Conservation (phyloP, 2,888 invertebrate species). For the Conus canariensis region DNA sequence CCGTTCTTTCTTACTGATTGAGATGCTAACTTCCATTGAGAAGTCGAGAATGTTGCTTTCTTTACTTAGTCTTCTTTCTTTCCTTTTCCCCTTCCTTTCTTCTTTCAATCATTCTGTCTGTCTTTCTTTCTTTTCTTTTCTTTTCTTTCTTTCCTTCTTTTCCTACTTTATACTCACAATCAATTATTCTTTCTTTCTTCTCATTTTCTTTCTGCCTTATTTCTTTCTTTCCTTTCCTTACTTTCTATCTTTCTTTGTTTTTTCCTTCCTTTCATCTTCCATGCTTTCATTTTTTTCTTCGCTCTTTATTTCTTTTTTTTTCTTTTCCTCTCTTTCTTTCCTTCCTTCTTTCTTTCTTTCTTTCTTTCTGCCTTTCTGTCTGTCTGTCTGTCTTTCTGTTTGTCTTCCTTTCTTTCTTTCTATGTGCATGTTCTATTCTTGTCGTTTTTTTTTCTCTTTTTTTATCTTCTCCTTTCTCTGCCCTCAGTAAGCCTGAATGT, state of each 20-base stretch:
- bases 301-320: not conserved
- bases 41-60: too few relatives aligned
- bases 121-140: not conserved
- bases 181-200: not conserved
- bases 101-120: not conserved
- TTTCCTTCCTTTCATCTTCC: not conserved
- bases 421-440: not conserved
- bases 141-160: not conserved
- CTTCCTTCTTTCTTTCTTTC: not conserved
- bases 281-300: not conserved
- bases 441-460: not conserved
- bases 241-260: not conserved
- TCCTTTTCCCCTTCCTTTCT: not conserved
- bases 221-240: not conserved
- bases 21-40: too few relatives aligned
- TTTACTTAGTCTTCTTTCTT: not conserved
- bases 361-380: not conserved
- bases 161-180: not conserved
- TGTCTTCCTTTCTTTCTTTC: not conserved
- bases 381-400: not conserved
- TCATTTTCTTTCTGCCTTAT: not conserved
- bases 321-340: not conserved
- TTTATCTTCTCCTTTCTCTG: not conserved
- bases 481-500: not conserved
- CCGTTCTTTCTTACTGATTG: too few relatives aligned